Evolutionary conservation across 53 echinoderm and acorn worm species (phyloP), one percentile per base, ranked within the genome.

Genomic region (Antedon mediterranea): DNA sequence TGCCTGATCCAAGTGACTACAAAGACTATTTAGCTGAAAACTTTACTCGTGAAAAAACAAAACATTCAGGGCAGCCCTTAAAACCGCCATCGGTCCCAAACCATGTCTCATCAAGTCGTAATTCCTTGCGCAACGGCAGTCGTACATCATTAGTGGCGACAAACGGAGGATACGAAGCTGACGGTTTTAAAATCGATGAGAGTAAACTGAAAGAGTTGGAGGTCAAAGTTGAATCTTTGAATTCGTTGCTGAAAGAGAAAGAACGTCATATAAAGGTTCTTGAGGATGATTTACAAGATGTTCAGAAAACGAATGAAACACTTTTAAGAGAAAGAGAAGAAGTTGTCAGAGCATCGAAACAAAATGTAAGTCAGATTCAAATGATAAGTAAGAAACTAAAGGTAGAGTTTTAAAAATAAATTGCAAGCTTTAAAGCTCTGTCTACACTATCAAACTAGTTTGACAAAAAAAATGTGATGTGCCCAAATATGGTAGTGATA

Each of bases 291-390:
- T 34, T 76, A 33, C 33, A 33, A 9, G 76, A 31, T 20, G 76
- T 76, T 28, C 76, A 76, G 26, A 33, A 33, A 28, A 76, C 76
- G 3, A 76, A 76, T 76, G 34, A 76, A 33, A 76, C 76, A 76
- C 34, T 76, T 26, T 34, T 76, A n/a, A 28, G 34, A 34, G 76
- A 76, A 33, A 76, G 76, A n/a, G 76, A 76, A 33, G 33, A 76
- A 28, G 76, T 76, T 0, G 76, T 76, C 34, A 31, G 26, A 7
- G 76, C 57, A 18, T 57, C 57, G 9, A 57, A 57, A 57, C 9
- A 57, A 57, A 18, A 18, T 8, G 57, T 57, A 57, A 57, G 57
- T 23, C 23, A 18, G 37, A 37, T 4, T 37, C 4, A 37, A 6
- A 37, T 37, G 37, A 6, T 37, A 37, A 6, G n/a, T n/a, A n/a